Conservation (phyloP, 2,888 invertebrate genomes). For the Metopia argyrocephala region DNA sequence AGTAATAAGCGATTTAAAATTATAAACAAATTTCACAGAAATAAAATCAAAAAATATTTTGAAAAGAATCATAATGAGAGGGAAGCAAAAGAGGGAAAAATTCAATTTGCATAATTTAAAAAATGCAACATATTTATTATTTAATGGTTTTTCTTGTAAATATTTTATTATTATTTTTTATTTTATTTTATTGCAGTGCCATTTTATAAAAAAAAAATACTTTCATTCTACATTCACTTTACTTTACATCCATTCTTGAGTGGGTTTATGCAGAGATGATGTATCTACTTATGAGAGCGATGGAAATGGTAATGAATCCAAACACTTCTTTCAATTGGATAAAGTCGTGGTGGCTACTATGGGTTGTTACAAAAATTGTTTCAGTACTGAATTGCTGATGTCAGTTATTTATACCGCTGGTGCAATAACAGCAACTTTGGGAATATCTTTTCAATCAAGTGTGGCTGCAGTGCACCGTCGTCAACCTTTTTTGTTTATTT, state of each 20-base stretch:
- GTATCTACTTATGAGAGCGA: too few species aligned
- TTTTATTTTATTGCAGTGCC: not conserved
- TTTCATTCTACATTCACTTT: not conserved
- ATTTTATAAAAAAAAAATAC: not conserved
- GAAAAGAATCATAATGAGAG: not conserved
- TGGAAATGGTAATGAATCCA: too few species aligned
- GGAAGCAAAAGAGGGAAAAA: not conserved
- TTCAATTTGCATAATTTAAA: conserved; percentile 62
- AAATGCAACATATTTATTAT: conserved; percentile 61
- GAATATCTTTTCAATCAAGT: conserved; percentile 49
- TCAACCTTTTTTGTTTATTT: too few species aligned
- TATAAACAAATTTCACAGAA: too few species aligned
- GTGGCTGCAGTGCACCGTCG: too few species aligned
- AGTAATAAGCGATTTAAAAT: conserved; percentile 39
- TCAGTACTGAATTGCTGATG: conserved; percentile 16
- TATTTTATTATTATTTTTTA: not conserved
- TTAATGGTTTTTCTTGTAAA: conserved; percentile 39
- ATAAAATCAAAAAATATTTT: too few species aligned
- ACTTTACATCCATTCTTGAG: not conserved
- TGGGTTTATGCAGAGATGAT: too few species aligned
- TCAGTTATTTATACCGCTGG: conserved; percentile 23
- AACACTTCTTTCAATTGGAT: too few species aligned
- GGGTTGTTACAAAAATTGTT: too few species aligned
- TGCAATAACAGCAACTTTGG: conserved; percentile 9
- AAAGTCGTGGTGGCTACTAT: too few species aligned